Conservation (phyloP, 2,113 vertebrate genomes). For the Speoplatyrhinus poulsoni region DNA sequence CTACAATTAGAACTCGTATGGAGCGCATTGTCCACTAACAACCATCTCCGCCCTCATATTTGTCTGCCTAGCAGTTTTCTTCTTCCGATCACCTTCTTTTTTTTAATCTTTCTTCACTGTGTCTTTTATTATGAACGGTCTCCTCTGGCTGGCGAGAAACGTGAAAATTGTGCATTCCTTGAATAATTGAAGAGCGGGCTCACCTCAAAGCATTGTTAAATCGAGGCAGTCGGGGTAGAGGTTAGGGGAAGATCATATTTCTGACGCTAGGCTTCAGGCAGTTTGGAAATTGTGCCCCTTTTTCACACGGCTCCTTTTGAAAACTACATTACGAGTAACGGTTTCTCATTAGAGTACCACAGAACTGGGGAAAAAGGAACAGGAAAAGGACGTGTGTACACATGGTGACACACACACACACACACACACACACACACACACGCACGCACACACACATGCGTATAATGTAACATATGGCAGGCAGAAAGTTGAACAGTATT, state of each 20-base stretch:
- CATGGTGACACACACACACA: not conserved
- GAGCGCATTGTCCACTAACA: conserved; percentile 66
- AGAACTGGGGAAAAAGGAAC: conserved; percentile 22
- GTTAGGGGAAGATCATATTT: conserved; percentile 69
- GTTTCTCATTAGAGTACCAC: conserved; percentile 48
- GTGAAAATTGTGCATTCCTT: conserved; percentile 65
- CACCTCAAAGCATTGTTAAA: conserved; percentile 68
- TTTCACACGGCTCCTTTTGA: conserved; percentile 50
- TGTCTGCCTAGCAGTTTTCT: not conserved
- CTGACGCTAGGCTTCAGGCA: conserved; percentile 59
- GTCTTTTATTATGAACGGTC: conserved; percentile 50
- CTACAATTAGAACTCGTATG: conserved; percentile 79
- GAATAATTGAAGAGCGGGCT: conserved; percentile 72
- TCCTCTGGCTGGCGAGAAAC: conserved; percentile 50
- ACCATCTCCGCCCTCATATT: conserved; percentile 54
- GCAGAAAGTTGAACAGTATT: not conserved
- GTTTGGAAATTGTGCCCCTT: conserved; percentile 56
- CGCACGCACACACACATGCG: not conserved
- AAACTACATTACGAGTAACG: conserved; percentile 40
- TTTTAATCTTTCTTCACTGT: conserved; percentile 13
- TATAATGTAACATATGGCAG: conserved; percentile 23
- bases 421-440: not conserved
- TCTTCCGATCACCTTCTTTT: not conserved
- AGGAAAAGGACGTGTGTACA: not conserved
- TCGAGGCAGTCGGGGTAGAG: conserved; percentile 56